A percentile compares a stretch with the other conserved stretches of the same genome.
These are phyloP conservation scores for Bhutanitis thaidina DNA, from an alignment of 2,888 invertebrate genomes.

Conservation along the genomic window DNA sequence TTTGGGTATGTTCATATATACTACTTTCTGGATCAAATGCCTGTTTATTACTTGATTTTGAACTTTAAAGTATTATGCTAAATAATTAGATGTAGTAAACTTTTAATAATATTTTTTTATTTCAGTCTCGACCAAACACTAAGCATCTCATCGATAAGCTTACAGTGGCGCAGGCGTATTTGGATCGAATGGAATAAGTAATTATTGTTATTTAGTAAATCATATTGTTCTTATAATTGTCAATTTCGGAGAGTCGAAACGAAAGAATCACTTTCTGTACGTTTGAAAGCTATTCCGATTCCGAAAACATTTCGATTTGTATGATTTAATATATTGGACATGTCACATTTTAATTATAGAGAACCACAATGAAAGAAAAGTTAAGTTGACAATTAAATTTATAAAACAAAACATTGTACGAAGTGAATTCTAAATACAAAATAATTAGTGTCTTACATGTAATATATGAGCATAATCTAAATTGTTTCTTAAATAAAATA, in stretches of 20 bases:
- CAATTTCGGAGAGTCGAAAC: not conserved
- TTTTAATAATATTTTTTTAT: constrained; percentile 21
- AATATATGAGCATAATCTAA: too few species aligned
- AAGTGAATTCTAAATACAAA: constrained; percentile 2
- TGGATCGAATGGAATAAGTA: constrained; percentile 68
- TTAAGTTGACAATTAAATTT: constrained; percentile 19
- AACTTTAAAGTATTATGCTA: too few species aligned
- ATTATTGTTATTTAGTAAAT: constrained; percentile 15
- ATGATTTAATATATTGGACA: constrained; percentile 17
- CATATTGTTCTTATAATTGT: constrained; percentile 1
- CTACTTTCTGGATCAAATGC: too few species aligned
- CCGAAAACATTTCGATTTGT: constrained; percentile 10
- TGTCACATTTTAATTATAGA: constrained; percentile 7
- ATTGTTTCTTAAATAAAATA: not conserved
- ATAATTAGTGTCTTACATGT: constrained; percentile 1
- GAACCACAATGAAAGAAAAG: constrained; percentile 10
- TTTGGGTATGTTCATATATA: too few species aligned
- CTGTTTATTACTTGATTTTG: too few species aligned
- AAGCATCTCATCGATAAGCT: constrained; percentile 65
- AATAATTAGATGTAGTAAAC: too few species aligned
- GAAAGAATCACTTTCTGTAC: constrained; percentile 7
- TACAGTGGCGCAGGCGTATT: constrained; percentile 66
- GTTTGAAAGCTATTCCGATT: constrained; percentile 19
- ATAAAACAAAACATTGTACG: constrained; percentile 4
- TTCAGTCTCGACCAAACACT: constrained; percentile 68